Base-by-base conservation (phyloP, 1,140 invertebrate species). In the Trachymyrmex cornetzi region DNA sequence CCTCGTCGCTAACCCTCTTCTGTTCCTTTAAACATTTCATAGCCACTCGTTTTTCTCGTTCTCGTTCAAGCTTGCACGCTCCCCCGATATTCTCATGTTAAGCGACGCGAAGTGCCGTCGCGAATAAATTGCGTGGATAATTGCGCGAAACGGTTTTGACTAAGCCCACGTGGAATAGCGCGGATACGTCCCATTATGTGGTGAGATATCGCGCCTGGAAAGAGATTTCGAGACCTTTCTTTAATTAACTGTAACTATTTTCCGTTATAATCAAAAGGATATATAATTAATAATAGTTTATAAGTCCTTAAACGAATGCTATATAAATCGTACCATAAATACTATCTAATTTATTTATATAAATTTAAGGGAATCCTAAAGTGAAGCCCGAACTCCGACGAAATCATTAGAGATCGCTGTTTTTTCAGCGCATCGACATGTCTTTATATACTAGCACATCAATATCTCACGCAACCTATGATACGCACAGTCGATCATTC, bases 81-180 rank as follows among this genome's bases (percentile, higher is more conserved):
- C 7, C 66, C 34, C 44, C 55, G 55, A 74, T 74, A 84, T 84
- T 84, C 80, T 84, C 50, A 84, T 74, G 80, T 74, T 84, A 75
- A 84, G 69, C 80, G 80, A 74, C 80, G 80, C 69, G 80, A 74
- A 50, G 69, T 74, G 69, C 80, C 38, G 69, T 61, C 38, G 38
- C 69, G 80, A 75, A 84, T 84, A 84, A 84, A 84, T 74, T 74
- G 80, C 80, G 80, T 48, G 80, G 80, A 84, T 84, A 84, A 84
- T 84, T 84, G 57, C 69, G 80, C 55, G 80, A 55, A 84, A 84
- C 80, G 38, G 24, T 84, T 84, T 84, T 24, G 53, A 63, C 69
- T 74, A 61, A 75, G 27, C 38, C 24, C 55, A 48, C 55, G 30
- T 14, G 19, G 55, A 61, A 61, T 84, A 84, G 75, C 57, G 67